Evolutionary conservation across 2,113 vertebrate species (phyloP).

Genomic region (Raja brachyura): DNA sequence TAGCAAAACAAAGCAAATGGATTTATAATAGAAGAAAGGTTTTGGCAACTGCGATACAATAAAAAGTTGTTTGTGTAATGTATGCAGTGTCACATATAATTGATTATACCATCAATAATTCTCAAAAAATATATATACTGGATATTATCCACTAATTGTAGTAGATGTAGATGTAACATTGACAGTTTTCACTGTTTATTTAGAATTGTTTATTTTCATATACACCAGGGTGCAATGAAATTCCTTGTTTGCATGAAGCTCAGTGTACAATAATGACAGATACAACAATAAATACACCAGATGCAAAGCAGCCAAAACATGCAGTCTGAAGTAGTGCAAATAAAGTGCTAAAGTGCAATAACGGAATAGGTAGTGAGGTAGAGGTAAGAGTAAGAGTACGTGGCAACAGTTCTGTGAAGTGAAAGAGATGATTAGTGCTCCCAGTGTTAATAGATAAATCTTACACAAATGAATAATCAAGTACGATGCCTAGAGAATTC

Average conservation of each 20-base stretch:
- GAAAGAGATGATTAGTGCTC: no score
- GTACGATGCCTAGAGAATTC: neutral
- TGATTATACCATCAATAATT: constrained; percentile 19
- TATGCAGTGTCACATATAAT: neutral
- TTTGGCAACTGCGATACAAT: neutral
- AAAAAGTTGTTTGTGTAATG: neutral
- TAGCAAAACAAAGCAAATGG: neutral
- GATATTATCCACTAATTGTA: neutral
- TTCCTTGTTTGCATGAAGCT: no score
- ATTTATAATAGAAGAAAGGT: neutral
- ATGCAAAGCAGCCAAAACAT: no score
- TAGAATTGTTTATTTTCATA: neutral
- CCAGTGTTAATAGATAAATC: neutral
- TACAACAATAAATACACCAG: no score
- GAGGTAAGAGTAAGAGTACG: no score
- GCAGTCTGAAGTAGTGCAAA: no score
- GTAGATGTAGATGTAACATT: neutral
- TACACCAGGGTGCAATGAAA: no score
- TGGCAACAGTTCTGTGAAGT: no score
- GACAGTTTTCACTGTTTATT: neutral
- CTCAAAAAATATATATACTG: neutral
- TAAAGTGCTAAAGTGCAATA: no score
- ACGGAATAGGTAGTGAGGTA: no score
- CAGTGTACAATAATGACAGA: no score
- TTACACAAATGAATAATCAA: neutral